phyloP scores from a whole-genome alignment of 1,140 invertebrate genomes.

The Euglossa dilemma region DNA sequence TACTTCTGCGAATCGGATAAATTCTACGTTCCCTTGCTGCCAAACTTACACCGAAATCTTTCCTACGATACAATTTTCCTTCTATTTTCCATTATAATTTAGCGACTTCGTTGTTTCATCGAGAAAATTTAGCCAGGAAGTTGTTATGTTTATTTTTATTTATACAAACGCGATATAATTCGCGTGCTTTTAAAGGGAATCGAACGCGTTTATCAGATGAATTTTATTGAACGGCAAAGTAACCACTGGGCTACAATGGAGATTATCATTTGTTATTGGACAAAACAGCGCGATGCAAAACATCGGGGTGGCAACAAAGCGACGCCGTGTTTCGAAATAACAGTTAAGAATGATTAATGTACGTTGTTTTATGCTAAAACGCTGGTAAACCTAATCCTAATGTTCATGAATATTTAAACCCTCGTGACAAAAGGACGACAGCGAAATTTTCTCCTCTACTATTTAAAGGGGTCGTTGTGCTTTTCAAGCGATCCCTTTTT shows the following conservation, averaged over 20 bases:
- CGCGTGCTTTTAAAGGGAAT: not conserved
- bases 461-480: too few species aligned
- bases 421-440: not conserved
- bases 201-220: not conserved
- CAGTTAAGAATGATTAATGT: slow-evolving; percentile 5
- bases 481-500: not conserved
- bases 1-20: not conserved
- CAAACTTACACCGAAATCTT: too few species aligned
- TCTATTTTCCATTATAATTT: not conserved
- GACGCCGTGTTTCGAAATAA: not conserved
- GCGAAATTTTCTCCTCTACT: not conserved
- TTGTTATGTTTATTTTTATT: not conserved
- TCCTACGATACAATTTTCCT: too few species aligned
- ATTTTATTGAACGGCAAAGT: not conserved
- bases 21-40: not conserved
- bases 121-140: not conserved
- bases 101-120: not conserved
- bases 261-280: not conserved
- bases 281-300: not conserved
- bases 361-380: not conserved
- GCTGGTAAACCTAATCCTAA: not conserved
- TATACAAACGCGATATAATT: not conserved
- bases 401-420: slow-evolving; percentile 8
- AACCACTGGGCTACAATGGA: not conserved
- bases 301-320: not conserved